Base-by-base conservation (phyloP, 2,113 vertebrate genomes). In the Nanorana parkeri region DNA sequence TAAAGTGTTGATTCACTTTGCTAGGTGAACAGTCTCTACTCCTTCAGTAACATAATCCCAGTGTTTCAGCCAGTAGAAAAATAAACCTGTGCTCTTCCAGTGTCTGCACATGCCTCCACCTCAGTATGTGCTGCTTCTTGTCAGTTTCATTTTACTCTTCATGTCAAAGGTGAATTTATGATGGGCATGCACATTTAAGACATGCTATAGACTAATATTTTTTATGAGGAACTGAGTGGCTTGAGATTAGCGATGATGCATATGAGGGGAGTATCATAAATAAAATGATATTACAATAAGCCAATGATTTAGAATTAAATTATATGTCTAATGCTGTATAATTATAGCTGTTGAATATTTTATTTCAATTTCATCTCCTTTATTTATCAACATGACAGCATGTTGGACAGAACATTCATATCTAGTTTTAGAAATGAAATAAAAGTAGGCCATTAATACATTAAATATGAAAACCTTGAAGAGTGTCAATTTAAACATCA, bases 391-490 rank as follows among this genome's bases (percentile, higher is more conserved):
- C 4, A 4, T 73, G 69, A 73, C 52, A 73, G 58, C 58, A 41
- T 76, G 29, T 76, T 51, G 60, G 23, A 17, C 7, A 63, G 17
- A 61, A 64, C 58, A 20, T 77, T 77, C 41, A 63, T 64, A 74
- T 64, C 47, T 77, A 77, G 74, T 13, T 64, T 26, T 52, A 51
- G n/a, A 77, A 63, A 77, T 60, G 21, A 77, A 77, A 77, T 77
- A 75, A 41, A 75, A 51, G 58, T 77, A 77, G 74, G 21, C 36
- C 15, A 63, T 51, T 61, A 63, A 77, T 77, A 64, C 58, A 77
- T 77, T 77, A 64, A 77, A 64, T 51, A 63, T 64, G 74, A 60
- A 74, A 58, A 56, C 28, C 28, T 60, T 74, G 32, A 54, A 56
- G 52, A 60, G n/a, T 26, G 32, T 77, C 41, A 24, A 64, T 64